Evolutionary conservation across 2,888 invertebrate genomes (phyloP).

Genomic region (Thera obeliscata): DNA sequence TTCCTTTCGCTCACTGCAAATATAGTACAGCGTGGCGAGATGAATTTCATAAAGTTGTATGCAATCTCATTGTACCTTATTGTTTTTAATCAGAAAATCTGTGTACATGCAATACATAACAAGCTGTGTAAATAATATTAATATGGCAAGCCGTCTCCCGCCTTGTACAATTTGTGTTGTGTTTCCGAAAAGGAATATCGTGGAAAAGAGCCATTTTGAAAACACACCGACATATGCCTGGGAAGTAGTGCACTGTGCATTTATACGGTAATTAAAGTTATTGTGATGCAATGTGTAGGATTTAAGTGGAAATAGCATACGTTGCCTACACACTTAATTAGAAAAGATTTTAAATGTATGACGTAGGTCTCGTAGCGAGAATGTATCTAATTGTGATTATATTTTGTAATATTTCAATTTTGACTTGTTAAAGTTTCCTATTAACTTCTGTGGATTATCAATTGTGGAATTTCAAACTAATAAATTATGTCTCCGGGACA

Average conservation of each 20-base stretch:
- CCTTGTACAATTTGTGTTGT: slow-evolving; percentile 90
- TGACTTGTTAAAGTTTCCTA: slow-evolving; percentile 71
- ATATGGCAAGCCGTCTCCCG: slow-evolving; percentile 46
- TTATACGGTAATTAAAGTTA: slow-evolving; percentile 59
- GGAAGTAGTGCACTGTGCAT: slow-evolving; percentile 78
- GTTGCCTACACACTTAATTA: slow-evolving; percentile 66
- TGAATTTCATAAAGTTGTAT: slow-evolving; percentile 41
- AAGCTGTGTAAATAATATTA: slow-evolving; percentile 30
- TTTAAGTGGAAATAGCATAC: slow-evolving; percentile 66
- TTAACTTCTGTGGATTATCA: slow-evolving; percentile 76
- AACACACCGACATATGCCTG: slow-evolving; percentile 89
- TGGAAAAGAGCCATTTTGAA: slow-evolving; percentile 95
- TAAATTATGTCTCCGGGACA: slow-evolving; percentile 71
- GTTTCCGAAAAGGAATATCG: slow-evolving; percentile 91
- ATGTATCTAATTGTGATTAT: slow-evolving; percentile 65
- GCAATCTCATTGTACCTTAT: slow-evolving; percentile 27
- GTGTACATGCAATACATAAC: slow-evolving; percentile 43
- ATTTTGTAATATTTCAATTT: slow-evolving; percentile 76
- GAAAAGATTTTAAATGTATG: slow-evolving; percentile 57
- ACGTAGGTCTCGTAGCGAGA: slow-evolving; percentile 72
- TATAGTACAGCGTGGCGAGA: slow-evolving; percentile 58
- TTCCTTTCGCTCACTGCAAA: slow-evolving; percentile 72
- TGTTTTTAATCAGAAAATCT: slow-evolving; percentile 31
- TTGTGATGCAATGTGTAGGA: slow-evolving; percentile 67
- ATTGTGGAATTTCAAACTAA: slow-evolving; percentile 81